Percentiles rank a stretch among this genome's conserved stretches.
phyloP scores from a whole-genome alignment of 1,140 invertebrate genomes.

The Drosophila littoralis region DNA sequence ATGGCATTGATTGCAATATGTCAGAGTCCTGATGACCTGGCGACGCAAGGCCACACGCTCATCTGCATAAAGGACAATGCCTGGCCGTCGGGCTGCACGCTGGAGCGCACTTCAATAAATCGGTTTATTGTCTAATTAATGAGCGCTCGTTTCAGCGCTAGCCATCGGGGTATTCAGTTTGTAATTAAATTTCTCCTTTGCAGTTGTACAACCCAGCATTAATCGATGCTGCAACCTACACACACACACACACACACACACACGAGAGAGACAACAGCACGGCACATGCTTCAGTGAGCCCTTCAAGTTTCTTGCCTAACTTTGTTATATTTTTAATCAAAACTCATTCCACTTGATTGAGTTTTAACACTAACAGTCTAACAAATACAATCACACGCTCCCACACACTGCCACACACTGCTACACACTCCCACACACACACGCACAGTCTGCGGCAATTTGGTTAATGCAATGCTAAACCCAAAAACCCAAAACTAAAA shows the following conservation, averaged over 20 bases:
- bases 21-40: slow-evolving; percentile 19
- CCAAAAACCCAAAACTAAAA: slow-evolving; percentile 6
- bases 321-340: slow-evolving; percentile 81
- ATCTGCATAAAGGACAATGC: slow-evolving; percentile 8
- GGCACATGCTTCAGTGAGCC: slow-evolving; percentile 21
- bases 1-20: slow-evolving; percentile 5
- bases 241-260: slow-evolving; percentile 2
- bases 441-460: slow-evolving; percentile 2
- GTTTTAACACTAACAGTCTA: slow-evolving; percentile 55
- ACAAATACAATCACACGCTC: neutral
- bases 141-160: slow-evolving; percentile 16
- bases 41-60: neutral
- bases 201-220: neutral
- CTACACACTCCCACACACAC: neutral
- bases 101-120: slow-evolving; percentile 56
- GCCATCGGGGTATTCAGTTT: slow-evolving; percentile 18
- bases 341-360: slow-evolving; percentile 79
- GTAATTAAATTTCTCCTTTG: slow-evolving; percentile 35
- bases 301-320: slow-evolving; percentile 55
- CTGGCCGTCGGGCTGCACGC: slow-evolving; percentile 1
- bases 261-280: neutral
- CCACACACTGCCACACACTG: too few relatives aligned
- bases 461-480: slow-evolving; percentile 22
- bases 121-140: slow-evolving; percentile 75
- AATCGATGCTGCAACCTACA: slow-evolving; percentile 3